Evolutionary conservation across 2,888 invertebrate genomes (phyloP).

Genomic region (Gastrophysa polygoni): DNA sequence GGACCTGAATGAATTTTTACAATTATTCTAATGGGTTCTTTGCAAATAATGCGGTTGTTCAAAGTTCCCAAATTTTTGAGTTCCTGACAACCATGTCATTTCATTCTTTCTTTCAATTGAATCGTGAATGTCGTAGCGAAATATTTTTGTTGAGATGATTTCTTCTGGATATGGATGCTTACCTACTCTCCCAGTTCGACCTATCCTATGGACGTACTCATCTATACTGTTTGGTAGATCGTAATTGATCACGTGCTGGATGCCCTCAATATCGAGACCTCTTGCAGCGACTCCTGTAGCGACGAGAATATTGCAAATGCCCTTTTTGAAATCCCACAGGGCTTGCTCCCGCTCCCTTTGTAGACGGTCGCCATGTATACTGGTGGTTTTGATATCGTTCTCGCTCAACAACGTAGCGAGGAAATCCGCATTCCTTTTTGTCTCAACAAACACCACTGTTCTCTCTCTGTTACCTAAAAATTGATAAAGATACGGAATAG

Average conservation of each 20-base stretch:
- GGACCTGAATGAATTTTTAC: too few relatives aligned
- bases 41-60: too few relatives aligned
- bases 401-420: slow-evolving; percentile 83
- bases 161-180: slow-evolving; percentile 24
- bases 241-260: slow-evolving; percentile 89
- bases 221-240: slow-evolving; percentile 90
- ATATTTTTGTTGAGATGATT: too few relatives aligned
- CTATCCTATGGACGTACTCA: slow-evolving; percentile 95
- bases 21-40: too few relatives aligned
- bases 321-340: slow-evolving; percentile 76
- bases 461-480: slow-evolving; percentile 54
- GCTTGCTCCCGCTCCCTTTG: slow-evolving; percentile 78
- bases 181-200: slow-evolving; percentile 93
- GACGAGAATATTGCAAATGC: slow-evolving; percentile 76
- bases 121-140: background rate
- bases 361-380: slow-evolving; percentile 75
- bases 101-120: too few relatives aligned
- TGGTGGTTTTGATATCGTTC: slow-evolving; percentile 71
- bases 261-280: slow-evolving; percentile 88
- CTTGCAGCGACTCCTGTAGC: slow-evolving; percentile 95
- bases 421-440: slow-evolving; percentile 89
- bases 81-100: too few relatives aligned
- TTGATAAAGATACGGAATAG: too few relatives aligned
- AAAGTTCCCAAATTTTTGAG: too few relatives aligned
- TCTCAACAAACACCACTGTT: slow-evolving; percentile 88